phyloP scores from a whole-genome alignment of 2,113 vertebrate genomes.

The Cepphus grylle region DNA sequence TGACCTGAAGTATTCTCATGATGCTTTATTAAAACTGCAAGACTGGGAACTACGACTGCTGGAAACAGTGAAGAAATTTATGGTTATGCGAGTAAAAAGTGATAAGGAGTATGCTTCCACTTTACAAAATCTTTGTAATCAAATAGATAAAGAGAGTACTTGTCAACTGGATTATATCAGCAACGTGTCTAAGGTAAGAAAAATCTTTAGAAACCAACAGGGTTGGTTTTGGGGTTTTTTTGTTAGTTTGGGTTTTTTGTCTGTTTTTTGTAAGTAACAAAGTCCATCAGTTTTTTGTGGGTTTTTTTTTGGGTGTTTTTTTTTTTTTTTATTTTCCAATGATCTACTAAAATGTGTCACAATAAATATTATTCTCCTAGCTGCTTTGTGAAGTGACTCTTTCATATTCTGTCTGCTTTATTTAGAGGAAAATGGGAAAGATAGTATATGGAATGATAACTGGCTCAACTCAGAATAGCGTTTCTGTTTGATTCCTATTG shows the following conservation, averaged over 20 bases:
- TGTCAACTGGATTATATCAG: constrained; percentile 84
- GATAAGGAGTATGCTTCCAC: constrained; percentile 91
- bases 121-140: constrained; percentile 89
- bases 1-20: constrained; percentile 88
- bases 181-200: constrained; percentile 87
- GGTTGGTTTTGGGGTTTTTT: background rate
- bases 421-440: background rate
- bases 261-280: background rate
- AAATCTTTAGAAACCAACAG: background rate
- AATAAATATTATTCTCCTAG: background rate
- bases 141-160: constrained; percentile 86
- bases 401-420: background rate
- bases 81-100: constrained; percentile 90
- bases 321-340: background rate
- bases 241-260: background rate
- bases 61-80: constrained; percentile 92
- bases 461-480: background rate
- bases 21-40: constrained; percentile 90
- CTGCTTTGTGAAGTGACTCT: background rate
- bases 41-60: constrained; percentile 91
- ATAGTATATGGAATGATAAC: background rate
- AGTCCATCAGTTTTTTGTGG: background rate
- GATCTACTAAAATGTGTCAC: background rate
- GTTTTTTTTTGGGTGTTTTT: too few species aligned
- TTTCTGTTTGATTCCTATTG: background rate